phyloP scores from a whole-genome alignment of 1,140 invertebrate species.

The Temnothorax curvispinosus region DNA sequence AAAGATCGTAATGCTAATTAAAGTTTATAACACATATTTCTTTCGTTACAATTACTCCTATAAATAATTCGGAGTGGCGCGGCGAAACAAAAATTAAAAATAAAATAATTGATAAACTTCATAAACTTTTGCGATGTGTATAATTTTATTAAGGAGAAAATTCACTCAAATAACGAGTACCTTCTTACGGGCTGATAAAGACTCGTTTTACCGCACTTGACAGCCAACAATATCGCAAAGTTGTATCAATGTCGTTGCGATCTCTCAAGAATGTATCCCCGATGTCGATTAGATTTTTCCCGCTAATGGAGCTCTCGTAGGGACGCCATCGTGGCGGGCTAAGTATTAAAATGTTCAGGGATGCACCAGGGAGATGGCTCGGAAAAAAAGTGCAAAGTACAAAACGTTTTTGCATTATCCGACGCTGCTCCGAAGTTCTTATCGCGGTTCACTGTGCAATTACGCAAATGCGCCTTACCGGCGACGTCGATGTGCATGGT shows the following conservation, averaged over 20 bases:
- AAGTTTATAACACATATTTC: neutral
- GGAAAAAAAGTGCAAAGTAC: slow-evolving; percentile 64
- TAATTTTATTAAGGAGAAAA: neutral
- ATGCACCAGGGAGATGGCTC: slow-evolving; percentile 53
- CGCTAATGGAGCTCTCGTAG: slow-evolving; percentile 61
- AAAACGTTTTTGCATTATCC: slow-evolving; percentile 66
- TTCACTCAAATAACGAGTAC: neutral
- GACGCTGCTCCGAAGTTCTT: slow-evolving; percentile 59
- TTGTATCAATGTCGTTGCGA: slow-evolving; percentile 20
- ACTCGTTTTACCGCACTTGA: neutral
- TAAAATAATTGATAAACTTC: neutral
- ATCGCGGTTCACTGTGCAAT: slow-evolving; percentile 67
- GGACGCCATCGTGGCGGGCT: slow-evolving; percentile 49
- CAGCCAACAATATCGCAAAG: slow-evolving; percentile 12
- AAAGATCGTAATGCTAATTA: neutral
- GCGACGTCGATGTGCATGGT: slow-evolving; percentile 26
- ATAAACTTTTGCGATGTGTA: neutral
- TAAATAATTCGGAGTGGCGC: neutral
- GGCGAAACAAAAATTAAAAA: neutral
- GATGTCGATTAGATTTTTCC: slow-evolving; percentile 70
- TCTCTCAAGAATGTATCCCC: slow-evolving; percentile 63
- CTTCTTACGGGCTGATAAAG: neutral
- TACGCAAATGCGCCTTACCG: slow-evolving; percentile 72
- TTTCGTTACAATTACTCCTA: neutral
- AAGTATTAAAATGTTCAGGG: slow-evolving; percentile 60